These are phyloP conservation scores for Cepaea hortensis DNA, from an alignment of 2,888 invertebrate genomes.

Conservation along the genomic window DNA sequence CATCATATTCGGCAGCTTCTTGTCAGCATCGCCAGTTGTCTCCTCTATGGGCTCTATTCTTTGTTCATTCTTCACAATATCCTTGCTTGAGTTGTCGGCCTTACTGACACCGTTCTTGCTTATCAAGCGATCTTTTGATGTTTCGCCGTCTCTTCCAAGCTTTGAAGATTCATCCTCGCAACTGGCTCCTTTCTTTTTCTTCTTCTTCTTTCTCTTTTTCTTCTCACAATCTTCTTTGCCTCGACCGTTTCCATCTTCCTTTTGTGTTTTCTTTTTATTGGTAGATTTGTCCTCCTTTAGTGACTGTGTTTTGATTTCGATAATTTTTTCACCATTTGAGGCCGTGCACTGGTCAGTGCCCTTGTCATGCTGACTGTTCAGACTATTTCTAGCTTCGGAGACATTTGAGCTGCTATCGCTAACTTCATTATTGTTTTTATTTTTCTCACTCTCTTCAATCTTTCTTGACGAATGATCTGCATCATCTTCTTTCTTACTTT, in stretches of 20 bases:
- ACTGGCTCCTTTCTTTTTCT: conserved; percentile 22
- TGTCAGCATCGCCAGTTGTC: not conserved
- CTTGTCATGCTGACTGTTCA: too few species aligned
- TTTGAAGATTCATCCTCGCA: not conserved
- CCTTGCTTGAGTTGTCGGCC: not conserved
- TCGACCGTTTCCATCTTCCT: conserved; percentile 12
- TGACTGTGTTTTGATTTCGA: not conserved
- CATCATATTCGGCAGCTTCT: not conserved
- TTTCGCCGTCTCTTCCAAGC: not conserved
- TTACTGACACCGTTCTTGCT: not conserved
- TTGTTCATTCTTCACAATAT: not conserved
- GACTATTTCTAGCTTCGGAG: too few species aligned
- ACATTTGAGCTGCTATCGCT: not conserved
- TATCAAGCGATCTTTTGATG: not conserved
- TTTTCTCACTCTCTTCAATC: not conserved
- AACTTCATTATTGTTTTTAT: not conserved
- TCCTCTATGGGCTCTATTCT: not conserved
- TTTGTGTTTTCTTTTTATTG: conserved; percentile 27
- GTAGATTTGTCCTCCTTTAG: not conserved
- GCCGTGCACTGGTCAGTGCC: too few species aligned
- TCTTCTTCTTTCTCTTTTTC: conserved; percentile 32
- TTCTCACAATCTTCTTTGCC: conserved; percentile 19
- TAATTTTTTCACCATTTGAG: not conserved
- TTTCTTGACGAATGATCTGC: not conserved
- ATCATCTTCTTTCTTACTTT: not conserved